Evolutionary conservation across 2,797 vertebrate genomes (phyloP), one percentile per base, ranked within the genome.

Genomic region (Amniataba percoides): DNA sequence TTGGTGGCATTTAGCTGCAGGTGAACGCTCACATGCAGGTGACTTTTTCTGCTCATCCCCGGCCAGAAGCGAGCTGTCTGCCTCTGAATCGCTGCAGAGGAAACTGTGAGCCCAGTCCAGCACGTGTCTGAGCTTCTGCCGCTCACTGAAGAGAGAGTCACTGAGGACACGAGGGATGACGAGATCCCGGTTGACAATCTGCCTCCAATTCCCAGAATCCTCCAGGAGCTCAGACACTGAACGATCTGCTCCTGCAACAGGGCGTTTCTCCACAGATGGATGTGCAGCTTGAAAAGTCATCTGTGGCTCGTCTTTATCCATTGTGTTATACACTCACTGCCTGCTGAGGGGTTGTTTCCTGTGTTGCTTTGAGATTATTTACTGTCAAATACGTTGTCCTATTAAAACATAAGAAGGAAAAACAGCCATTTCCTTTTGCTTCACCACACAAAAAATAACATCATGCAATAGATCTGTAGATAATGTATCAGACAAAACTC

Each of bases 81-180:
- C 39, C 23, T 78, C 78, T 57, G 77, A 60, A 42, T 40, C 56
- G 8, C 63, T 85, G 18, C 74, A 60, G 2, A 89, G 80, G 73
- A 94, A 93, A 21, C 83, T 82, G 59, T 93, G 83, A 77, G 93
- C 90, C 94, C 92, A 95, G 10, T 84, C 83, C 75, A 94, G 75
- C 49, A 91, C 90, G 69, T 90, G 83, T 16, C 76, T 78, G 21
- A 96, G 88, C 81, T 94, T 96, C 82, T 93, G 88, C 66, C 80
- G 88, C 80, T 95, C 88, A 48, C 90, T 92, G 46, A 92, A 55
- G 46, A 70, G 59, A 4, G 63, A 69, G 80, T 88, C 85, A 45
- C 86, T 67, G 36, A 92, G 52, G 11, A 86, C 48, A 21, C 52
- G 59, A 65, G 87, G 69, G 70, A 85, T 67, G 62, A 85, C 65